phyloP scores from a whole-genome alignment of 2,888 invertebrate species.

The Capitulum mitella region DNA sequence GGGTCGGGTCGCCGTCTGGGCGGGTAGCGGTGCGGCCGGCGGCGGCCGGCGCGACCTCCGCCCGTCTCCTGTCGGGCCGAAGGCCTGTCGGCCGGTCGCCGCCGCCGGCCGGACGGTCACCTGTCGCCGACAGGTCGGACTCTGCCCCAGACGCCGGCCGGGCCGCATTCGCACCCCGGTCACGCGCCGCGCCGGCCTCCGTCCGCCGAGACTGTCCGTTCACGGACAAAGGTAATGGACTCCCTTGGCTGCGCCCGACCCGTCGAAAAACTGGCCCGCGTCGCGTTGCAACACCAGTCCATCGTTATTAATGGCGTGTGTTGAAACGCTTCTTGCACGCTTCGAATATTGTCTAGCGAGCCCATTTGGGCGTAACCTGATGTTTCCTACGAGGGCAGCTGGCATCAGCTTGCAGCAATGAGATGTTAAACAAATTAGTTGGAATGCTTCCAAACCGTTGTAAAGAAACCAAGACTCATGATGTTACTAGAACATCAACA shows the following conservation, averaged over 20 bases:
- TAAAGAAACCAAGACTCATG: no score
- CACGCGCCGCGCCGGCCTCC: not conserved
- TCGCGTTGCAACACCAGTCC: not conserved
- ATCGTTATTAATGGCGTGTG: not conserved
- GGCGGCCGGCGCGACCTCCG: not conserved
- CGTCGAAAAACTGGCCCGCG: not conserved
- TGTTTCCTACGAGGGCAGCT: no score
- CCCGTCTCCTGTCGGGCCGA: not conserved
- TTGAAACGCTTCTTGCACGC: not conserved
- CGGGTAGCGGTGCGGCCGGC: not conserved
- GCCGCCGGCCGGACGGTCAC: no score
- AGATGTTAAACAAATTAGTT: no score
- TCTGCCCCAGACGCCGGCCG: no score
- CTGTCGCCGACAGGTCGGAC: no score
- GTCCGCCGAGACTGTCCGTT: not conserved
- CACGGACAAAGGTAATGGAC: not conserved
- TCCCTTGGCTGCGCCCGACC: not conserved
- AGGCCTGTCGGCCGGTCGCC: no score
- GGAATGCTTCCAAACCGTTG: no score
- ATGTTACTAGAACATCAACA: no score
- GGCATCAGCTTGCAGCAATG: no score
- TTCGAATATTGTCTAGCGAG: not conserved
- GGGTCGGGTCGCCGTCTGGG: not conserved
- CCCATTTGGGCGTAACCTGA: no score
- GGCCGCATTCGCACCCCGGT: not conserved